Conservation (phyloP, 2,888 invertebrate genomes). For the Uloborus plumipes region DNA sequence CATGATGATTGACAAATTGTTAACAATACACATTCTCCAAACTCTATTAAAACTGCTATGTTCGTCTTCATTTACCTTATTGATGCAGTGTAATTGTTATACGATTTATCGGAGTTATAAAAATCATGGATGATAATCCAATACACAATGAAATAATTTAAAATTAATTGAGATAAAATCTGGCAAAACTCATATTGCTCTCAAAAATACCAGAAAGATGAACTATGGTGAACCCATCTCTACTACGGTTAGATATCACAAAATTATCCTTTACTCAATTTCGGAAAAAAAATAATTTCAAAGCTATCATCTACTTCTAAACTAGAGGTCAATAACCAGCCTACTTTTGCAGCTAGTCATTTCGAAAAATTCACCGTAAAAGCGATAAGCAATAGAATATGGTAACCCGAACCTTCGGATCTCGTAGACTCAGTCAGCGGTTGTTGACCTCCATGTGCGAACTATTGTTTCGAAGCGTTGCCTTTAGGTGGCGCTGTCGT, state of each 20-base stretch:
- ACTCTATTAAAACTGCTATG: too few relatives aligned
- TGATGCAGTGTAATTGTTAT: too few relatives aligned
- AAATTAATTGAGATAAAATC: too few relatives aligned
- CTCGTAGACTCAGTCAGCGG: conserved; percentile 48
- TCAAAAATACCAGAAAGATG: too few relatives aligned
- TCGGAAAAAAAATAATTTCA: background rate
- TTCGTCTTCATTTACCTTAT: too few relatives aligned
- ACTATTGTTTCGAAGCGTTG: conserved; percentile 22
- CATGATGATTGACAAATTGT: too few relatives aligned
- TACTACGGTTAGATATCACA: background rate
- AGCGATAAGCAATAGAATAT: conserved; percentile 5
- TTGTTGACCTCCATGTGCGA: conserved; percentile 43
- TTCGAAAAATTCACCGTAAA: background rate
- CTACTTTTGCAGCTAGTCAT: conserved; percentile 24
- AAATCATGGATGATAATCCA: too few relatives aligned
- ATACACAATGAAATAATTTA: too few relatives aligned
- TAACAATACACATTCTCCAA: too few relatives aligned
- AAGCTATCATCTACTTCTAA: conserved; percentile 3
- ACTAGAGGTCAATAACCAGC: conserved; percentile 50
- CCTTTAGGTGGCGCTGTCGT: conserved; percentile 29
- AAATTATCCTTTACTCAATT: background rate
- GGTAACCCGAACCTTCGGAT: conserved; percentile 1
- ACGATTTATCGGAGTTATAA: too few relatives aligned
- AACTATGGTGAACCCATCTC: background rate
- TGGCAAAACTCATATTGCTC: too few relatives aligned